Base-by-base conservation (phyloP, 2,888 invertebrate genomes). In the Conomelus anceps region DNA sequence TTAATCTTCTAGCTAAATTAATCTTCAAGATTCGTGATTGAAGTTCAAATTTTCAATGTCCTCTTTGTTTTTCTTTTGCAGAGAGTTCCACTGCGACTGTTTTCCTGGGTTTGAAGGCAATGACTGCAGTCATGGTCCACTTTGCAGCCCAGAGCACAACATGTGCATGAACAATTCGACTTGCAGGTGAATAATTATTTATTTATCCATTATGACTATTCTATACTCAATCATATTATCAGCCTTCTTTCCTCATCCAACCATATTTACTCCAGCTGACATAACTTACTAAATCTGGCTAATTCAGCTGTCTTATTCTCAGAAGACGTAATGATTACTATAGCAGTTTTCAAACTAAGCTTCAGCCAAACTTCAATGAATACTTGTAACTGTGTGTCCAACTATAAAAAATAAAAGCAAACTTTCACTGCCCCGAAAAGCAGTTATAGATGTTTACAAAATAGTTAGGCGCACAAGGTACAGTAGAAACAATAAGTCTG, bases 151-250 rank as follows among this genome's bases (percentile, higher is more conserved):
- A 89, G 94, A 94, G 85, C 94, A 94, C 90, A 94, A 94, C 90
- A 95, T 96, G 92, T 98, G 98, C 93, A 95, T 96, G 93, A 97
- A 98, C 92, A 97, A 96, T 63, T 98, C 97, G 90, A 96, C 95
- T 88, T 98, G 98, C 96, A 96, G 97, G 98, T 98, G 95, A 95
- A 17, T 26, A 85, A n/a, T 1, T 63, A 13, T 7, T 63, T 13
- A 63, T 1, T n/a, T n/a, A 17, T 34, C 26, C 4, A 11, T 26
- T 7, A 11, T 11, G 4, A 7, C 26, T 26, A 4, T 26, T 26
- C 4, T 26, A 34, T 34, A 34, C 11, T 34, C n/a, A n/a, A n/a
- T n/a, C n/a, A n/a, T n/a, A n/a, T n/a, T n/a, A n/a, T n/a, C n/a
- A n/a, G n/a, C n/a, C n/a, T n/a, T n/a, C n/a, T n/a, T n/a, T n/a